A percentile compares a stretch with the other conserved stretches of the same genome.
Evolutionary conservation across 2,888 invertebrate genomes (phyloP).

Genomic region (Saturnia japonica): DNA sequence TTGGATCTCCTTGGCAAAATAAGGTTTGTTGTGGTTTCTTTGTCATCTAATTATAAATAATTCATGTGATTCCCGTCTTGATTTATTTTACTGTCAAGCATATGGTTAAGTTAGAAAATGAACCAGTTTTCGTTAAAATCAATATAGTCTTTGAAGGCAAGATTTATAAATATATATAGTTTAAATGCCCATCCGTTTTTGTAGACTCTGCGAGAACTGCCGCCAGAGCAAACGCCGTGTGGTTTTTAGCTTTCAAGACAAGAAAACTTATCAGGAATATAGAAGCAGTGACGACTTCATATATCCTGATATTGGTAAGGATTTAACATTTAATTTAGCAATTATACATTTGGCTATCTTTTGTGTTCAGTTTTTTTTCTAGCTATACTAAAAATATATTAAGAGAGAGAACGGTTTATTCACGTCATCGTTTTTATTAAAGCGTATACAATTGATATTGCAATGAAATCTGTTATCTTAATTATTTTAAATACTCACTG

Average conservation of each 20-base stretch:
- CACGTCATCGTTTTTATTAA: background rate
- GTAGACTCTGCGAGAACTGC: slow-evolving; percentile 79
- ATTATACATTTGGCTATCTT: background rate
- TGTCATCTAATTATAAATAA: background rate
- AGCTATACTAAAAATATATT: background rate
- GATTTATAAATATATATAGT: background rate
- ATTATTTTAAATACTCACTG: too few species aligned
- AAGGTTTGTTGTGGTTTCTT: slow-evolving; percentile 54
- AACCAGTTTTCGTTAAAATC: background rate
- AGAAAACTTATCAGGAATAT: slow-evolving; percentile 79
- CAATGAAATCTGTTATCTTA: background rate
- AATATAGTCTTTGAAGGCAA: background rate
- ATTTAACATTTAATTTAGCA: background rate
- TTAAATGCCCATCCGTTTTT: background rate
- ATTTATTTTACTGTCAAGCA: background rate
- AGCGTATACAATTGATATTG: background rate
- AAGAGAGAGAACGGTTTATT: background rate
- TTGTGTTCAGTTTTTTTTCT: too few species aligned
- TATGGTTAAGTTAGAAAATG: background rate
- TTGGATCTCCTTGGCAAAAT: slow-evolving; percentile 81
- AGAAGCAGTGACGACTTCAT: slow-evolving; percentile 66
- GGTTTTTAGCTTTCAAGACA: slow-evolving; percentile 78
- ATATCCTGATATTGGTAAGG: slow-evolving; percentile 81
- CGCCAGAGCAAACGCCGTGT: slow-evolving; percentile 73
- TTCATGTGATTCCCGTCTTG: too few species aligned